Conservation (phyloP, 1,140 invertebrate species). For the Hylyphantes graminicola region DNA sequence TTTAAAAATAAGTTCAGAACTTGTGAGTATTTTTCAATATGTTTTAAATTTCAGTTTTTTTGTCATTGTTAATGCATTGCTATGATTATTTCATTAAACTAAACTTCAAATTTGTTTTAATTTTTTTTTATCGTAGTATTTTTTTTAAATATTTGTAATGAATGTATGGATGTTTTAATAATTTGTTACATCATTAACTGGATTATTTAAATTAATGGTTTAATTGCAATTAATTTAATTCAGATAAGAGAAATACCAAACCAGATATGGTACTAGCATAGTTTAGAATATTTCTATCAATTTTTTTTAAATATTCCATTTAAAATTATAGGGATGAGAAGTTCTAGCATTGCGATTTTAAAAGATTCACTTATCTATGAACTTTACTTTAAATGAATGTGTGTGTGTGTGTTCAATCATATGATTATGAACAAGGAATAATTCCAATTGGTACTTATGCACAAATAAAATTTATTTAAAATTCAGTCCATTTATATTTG, state of each 20-base stretch:
- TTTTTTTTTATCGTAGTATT: neutral
- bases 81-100: neutral
- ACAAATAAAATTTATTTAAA: neutral
- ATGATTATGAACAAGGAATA: neutral
- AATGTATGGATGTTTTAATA: neutral
- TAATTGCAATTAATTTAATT: neutral
- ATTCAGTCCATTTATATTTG: neutral
- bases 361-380: neutral
- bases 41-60: neutral
- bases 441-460: no score
- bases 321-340: neutral
- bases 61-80: neutral
- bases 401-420: neutral
- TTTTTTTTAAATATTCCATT: neutral
- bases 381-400: neutral
- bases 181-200: neutral
- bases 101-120: no score
- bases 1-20: slow-evolving; percentile 59
- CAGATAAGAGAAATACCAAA: neutral
- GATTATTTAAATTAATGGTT: neutral
- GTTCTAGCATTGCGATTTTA: neutral
- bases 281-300: neutral
- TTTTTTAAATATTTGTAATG: neutral
- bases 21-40: slow-evolving; percentile 31
- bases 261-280: neutral